Conservation (phyloP, 2,113 vertebrate species). For the Zosterops japonicus region DNA sequence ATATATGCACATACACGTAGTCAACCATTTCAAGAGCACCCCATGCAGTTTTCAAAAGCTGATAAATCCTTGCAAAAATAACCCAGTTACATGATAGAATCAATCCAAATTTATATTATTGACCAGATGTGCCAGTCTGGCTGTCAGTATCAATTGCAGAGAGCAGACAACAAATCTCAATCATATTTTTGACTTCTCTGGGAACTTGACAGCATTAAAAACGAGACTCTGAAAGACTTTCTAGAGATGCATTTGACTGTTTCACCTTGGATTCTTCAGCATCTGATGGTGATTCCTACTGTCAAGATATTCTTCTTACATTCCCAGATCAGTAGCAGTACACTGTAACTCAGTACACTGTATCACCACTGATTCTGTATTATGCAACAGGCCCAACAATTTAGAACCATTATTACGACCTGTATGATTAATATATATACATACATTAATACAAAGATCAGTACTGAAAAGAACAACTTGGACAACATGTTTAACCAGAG, state of each 20-base stretch:
- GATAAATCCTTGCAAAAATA: not conserved
- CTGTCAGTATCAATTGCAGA: not conserved
- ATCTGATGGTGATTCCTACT: not conserved
- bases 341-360: not conserved
- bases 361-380: not conserved
- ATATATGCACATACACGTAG: rapidly evolving
- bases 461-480: not conserved
- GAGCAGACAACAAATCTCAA: not conserved
- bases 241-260: not conserved
- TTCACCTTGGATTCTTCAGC: not conserved
- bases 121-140: not conserved
- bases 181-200: not conserved
- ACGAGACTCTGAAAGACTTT: not conserved
- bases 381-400: not conserved
- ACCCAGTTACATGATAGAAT: not conserved
- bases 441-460: not conserved
- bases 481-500: not conserved
- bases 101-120: not conserved
- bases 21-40: not conserved
- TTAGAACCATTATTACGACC: not conserved
- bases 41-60: not conserved
- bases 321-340: not conserved
- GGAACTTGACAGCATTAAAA: not conserved
- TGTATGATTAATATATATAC: not conserved
- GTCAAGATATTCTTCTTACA: not conserved